phyloP scores from a whole-genome alignment of 2,113 vertebrate species.

The Cyphomyrus discorhynchus region DNA sequence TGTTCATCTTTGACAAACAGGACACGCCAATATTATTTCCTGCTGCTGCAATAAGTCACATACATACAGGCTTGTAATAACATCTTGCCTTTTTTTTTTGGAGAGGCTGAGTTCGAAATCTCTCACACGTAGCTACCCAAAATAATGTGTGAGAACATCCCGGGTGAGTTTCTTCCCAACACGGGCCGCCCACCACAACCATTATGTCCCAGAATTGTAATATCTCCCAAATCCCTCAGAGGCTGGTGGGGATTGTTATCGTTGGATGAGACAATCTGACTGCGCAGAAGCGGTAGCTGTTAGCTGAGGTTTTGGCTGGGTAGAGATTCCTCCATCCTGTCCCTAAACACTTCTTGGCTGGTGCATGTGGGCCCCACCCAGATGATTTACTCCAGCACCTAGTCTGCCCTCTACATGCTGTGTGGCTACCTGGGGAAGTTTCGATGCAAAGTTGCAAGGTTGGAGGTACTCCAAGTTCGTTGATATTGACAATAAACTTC shows the following conservation, averaged over 20 bases:
- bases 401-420: not conserved
- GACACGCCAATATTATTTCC: not conserved
- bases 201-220: constrained; percentile 2
- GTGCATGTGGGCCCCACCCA: not conserved
- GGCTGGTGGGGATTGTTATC: not conserved
- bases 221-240: not conserved
- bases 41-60: not conserved
- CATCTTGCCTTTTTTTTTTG: not conserved
- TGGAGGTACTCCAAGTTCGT: not conserved
- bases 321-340: not conserved
- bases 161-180: not conserved
- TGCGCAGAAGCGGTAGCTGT: not conserved
- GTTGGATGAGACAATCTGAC: not conserved
- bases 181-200: not conserved
- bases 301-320: not conserved
- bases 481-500: not conserved
- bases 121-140: not conserved
- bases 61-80: not conserved
- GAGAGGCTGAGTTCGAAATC: not conserved
- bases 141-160: constrained; percentile 3
- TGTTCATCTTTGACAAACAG: not conserved
- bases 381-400: not conserved
- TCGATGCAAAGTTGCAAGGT: not conserved
- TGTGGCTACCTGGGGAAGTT: not conserved
- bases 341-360: not conserved